These are phyloP conservation scores for Tachina grossa DNA, from an alignment of 2,888 invertebrate species.

Conservation along the genomic window DNA sequence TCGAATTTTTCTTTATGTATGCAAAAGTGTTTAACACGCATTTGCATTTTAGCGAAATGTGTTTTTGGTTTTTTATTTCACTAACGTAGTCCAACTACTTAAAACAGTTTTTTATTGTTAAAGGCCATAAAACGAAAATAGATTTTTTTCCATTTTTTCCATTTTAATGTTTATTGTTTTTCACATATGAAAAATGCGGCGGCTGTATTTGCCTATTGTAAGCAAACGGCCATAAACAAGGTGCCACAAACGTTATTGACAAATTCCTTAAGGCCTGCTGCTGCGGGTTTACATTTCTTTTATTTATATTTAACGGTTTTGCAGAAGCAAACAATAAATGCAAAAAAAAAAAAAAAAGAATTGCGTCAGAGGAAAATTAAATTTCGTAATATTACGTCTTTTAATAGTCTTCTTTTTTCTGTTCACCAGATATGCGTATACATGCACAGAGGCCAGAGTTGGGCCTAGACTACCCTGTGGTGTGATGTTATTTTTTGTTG, in stretches of 20 bases:
- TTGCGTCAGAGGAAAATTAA: slow-evolving; percentile 30
- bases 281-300: slow-evolving; percentile 51
- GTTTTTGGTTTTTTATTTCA: neutral
- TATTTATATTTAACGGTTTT: slow-evolving; percentile 67
- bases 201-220: slow-evolving; percentile 48
- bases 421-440: slow-evolving; percentile 6
- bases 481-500: slow-evolving; percentile 28
- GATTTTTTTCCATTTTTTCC: slow-evolving; percentile 41
- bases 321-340: slow-evolving; percentile 27
- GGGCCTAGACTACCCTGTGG: slow-evolving; percentile 56
- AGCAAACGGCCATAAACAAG: slow-evolving; percentile 49
- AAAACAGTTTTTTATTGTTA: slow-evolving; percentile 31
- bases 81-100: neutral
- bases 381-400: slow-evolving; percentile 37
- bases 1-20: slow-evolving; percentile 33
- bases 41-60: slow-evolving; percentile 18
- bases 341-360: neutral
- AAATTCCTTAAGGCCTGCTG: slow-evolving; percentile 69
- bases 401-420: slow-evolving; percentile 29
- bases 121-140: slow-evolving; percentile 51
- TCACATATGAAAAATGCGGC: slow-evolving; percentile 23
- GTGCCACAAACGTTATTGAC: slow-evolving; percentile 66
- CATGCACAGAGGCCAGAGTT: neutral
- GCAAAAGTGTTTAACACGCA: slow-evolving; percentile 54
- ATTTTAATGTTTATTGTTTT: slow-evolving; percentile 62